A percentile compares a stretch with the other conserved stretches of the same genome.
These are phyloP conservation scores for Megalonaias nervosa DNA, from an alignment of 1,140 invertebrate genomes.

Conservation along the genomic window DNA sequence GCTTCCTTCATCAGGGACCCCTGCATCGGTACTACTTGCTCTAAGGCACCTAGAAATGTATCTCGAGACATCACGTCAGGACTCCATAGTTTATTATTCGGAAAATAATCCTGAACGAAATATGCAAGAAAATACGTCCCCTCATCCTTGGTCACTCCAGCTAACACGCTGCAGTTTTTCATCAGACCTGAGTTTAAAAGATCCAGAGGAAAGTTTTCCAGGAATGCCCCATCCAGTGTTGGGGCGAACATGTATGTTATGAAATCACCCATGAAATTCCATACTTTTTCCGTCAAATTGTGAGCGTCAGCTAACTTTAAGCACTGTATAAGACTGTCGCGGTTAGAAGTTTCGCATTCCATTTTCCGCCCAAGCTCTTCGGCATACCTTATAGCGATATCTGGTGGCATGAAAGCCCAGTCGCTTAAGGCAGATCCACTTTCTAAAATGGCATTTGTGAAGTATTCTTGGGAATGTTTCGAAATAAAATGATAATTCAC, in stretches of 20 bases:
- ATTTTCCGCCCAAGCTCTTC: conserved; percentile 28
- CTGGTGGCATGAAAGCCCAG: conserved; percentile 89
- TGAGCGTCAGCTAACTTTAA: conserved; percentile 80
- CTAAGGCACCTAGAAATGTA: conserved; percentile 1
- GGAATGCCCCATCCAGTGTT: conserved; percentile 90
- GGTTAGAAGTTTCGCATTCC: conserved; percentile 31
- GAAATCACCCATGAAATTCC: conserved; percentile 64
- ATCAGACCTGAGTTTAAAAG: conserved; percentile 86
- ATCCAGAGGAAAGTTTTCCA: conserved; percentile 85
- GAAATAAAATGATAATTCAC: conserved; percentile 89
- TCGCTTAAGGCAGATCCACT: conserved; percentile 79
- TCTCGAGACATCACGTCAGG: neutral
- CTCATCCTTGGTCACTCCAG: conserved; percentile 94
- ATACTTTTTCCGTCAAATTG: conserved; percentile 86
- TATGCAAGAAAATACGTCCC: conserved; percentile 56
- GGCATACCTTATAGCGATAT: conserved; percentile 83
- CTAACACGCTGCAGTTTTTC: conserved; percentile 91
- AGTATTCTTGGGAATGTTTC: conserved; percentile 85
- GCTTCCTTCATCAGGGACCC: conserved; percentile 22
- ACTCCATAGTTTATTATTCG: neutral
- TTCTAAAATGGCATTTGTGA: conserved; percentile 81
- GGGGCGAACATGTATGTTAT: conserved; percentile 81
- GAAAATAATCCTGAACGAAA: conserved; percentile 25
- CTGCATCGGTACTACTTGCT: neutral
- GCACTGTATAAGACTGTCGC: conserved; percentile 83